Percentiles rank a stretch among this genome's conserved stretches.
Evolutionary conservation across 2,797 vertebrate genomes (phyloP).

Genomic region (Okamejei kenojei): DNA sequence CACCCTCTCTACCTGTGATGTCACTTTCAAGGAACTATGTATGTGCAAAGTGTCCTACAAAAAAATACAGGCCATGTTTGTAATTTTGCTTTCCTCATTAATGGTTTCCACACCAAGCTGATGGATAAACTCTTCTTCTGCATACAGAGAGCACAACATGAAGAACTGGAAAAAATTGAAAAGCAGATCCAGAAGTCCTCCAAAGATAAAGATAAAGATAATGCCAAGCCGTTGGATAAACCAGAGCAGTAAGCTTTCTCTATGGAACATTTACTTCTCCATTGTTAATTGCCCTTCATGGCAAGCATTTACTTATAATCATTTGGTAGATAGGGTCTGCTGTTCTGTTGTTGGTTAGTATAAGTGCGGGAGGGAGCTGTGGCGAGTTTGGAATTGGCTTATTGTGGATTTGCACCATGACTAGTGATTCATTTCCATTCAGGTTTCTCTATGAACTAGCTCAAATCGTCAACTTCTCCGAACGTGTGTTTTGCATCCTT

Average conservation of each 20-base stretch:
- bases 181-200: constrained; percentile 74
- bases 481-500: constrained; percentile 91
- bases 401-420: background rate
- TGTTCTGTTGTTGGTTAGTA: background rate
- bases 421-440: constrained; percentile 39
- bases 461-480: constrained; percentile 89
- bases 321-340: background rate
- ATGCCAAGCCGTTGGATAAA: constrained; percentile 83
- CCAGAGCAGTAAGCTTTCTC: constrained; percentile 83
- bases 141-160: constrained; percentile 79
- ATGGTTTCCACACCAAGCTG: background rate
- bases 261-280: background rate
- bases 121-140: constrained; percentile 46
- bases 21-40: too few species aligned
- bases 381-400: too few species aligned
- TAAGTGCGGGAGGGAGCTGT: background rate
- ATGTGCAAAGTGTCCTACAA: too few species aligned
- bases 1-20: too few species aligned
- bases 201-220: constrained; percentile 77
- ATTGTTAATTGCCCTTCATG: background rate
- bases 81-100: background rate
- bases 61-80: background rate
- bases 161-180: constrained; percentile 85
- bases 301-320: background rate
- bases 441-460: constrained; percentile 93